A percentile compares a stretch with the other conserved stretches of the same genome.
phyloP scores from a whole-genome alignment of 2,797 vertebrate genomes.

The Choloepus didactylus region DNA sequence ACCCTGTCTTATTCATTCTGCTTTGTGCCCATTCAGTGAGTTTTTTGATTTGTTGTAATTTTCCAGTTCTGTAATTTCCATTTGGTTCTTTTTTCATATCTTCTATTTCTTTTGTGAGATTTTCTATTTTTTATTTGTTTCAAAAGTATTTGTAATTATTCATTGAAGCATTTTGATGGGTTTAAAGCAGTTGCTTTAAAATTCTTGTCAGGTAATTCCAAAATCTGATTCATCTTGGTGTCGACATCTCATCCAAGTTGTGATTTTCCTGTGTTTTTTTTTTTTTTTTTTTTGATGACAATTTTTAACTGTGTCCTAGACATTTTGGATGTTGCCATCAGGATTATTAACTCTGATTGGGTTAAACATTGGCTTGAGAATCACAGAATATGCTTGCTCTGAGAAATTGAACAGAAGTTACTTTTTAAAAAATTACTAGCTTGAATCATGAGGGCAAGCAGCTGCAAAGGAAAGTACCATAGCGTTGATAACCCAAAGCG shows the following conservation, averaged over 20 bases:
- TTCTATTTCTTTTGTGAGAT: conserved; percentile 29
- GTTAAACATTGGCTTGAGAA: conserved; percentile 41
- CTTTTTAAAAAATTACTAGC: conserved; percentile 72
- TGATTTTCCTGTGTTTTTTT: conserved; percentile 20
- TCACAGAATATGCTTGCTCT: background rate
- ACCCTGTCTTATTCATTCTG: background rate
- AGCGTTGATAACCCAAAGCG: conserved; percentile 73
- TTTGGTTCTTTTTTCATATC: conserved; percentile 32
- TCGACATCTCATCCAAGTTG: conserved; percentile 54
- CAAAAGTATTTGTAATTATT: conserved; percentile 48
- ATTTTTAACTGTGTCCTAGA: conserved; percentile 54
- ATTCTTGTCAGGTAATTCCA: conserved; percentile 55
- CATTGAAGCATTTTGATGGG: conserved; percentile 61
- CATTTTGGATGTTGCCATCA: conserved; percentile 53
- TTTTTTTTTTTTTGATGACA: conserved; percentile 21
- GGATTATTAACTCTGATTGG: conserved; percentile 8
- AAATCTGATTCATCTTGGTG: conserved; percentile 19
- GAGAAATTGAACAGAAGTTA: conserved; percentile 32
- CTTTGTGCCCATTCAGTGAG: conserved; percentile 43
- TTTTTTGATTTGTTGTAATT: conserved; percentile 6
- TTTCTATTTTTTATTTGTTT: conserved; percentile 51
- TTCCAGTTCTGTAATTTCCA: conserved; percentile 57
- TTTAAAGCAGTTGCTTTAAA: conserved; percentile 36
- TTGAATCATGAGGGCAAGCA: conserved; percentile 73
- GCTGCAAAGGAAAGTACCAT: conserved; percentile 76